Base-by-base conservation (phyloP, 2,113 vertebrate genomes). In the Alaudala cheleensis region DNA sequence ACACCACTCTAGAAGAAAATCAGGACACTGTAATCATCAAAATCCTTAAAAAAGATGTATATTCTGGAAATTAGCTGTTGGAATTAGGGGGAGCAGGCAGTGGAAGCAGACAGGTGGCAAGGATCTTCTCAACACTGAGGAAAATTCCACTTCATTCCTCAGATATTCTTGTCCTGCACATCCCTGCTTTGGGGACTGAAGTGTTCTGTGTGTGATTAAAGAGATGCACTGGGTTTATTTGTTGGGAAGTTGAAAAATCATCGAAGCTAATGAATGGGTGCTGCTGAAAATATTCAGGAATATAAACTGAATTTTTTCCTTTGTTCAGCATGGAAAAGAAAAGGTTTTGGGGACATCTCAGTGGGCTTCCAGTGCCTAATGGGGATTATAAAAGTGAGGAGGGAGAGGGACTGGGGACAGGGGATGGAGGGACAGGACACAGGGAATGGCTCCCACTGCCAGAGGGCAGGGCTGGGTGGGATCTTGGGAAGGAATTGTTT, bases 91-190 rank as follows among this genome's bases (percentile, higher is more conserved):
- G 21, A 66, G 23, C 54, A 29, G 1, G 50, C 20, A 24, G 34
- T 8, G 45, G 29, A 50, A 57, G 31, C 79, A 88, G 86, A 7
- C 57, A 60, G 83, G 86, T 76, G 88, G 79, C 44, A 23, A 11
- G 21, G 72, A 61, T 51, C 86, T 74, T 73, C 81, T 87, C 1
- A 1, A 5, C 79, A 25, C 3, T 26, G 6, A 88, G 89, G 86
- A 93, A 88, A 88, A 96, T 91, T 86, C 81, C 78, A n/a, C 67
- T 90, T 71, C 53, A n/a, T 53, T 26, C 72, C 49, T 77, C 25
- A 7, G n/a, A 6, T 33, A 14, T 76, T 14, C 5, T 25, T 54
- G 8, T 16, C 1, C 34, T 51, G 64, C 78, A 8, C 24, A 1
- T 51, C 51, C 29, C 37, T 39, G 26, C 34, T 47, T 19, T 4